These are phyloP conservation scores for Silvanus unidentatus DNA, from an alignment of 2,888 invertebrate genomes.

Conservation along the genomic window DNA sequence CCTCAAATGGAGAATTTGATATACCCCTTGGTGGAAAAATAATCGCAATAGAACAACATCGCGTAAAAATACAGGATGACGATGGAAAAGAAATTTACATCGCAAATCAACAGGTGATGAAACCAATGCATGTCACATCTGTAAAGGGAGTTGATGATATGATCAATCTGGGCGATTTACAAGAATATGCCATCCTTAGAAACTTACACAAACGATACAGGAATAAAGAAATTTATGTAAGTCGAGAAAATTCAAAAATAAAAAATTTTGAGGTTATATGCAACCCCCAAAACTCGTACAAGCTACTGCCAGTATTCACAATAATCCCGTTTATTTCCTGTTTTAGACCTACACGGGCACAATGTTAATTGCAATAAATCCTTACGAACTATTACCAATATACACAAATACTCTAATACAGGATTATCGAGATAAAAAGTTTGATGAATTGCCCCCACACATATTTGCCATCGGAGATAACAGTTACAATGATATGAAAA, in stretches of 20 bases:
- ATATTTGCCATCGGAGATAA: constrained; percentile 94
- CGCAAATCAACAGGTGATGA: constrained; percentile 56
- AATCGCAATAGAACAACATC: constrained; percentile 66
- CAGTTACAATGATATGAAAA: constrained; percentile 76
- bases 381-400: constrained; percentile 90
- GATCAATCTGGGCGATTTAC: constrained; percentile 90
- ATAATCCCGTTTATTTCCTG: constrained; percentile 6
- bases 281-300: too few relatives aligned
- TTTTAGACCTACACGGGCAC: constrained; percentile 89
- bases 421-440: constrained; percentile 72
- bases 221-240: constrained; percentile 86
- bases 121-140: constrained; percentile 73
- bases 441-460: constrained; percentile 87
- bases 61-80: constrained; percentile 76
- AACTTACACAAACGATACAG: constrained; percentile 87
- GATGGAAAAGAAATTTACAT: constrained; percentile 68
- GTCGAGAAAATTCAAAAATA: too few relatives aligned
- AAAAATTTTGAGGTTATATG: too few relatives aligned
- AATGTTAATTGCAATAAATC: constrained; percentile 92
- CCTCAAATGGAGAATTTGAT: constrained; percentile 66
- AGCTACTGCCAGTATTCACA: too few relatives aligned
- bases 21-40: constrained; percentile 83
- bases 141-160: constrained; percentile 86
- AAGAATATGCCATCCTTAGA: constrained; percentile 88
- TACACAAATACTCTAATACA: constrained; percentile 85